phyloP scores from a whole-genome alignment of 1,140 invertebrate genomes.

The Bicyclus anynana region DNA sequence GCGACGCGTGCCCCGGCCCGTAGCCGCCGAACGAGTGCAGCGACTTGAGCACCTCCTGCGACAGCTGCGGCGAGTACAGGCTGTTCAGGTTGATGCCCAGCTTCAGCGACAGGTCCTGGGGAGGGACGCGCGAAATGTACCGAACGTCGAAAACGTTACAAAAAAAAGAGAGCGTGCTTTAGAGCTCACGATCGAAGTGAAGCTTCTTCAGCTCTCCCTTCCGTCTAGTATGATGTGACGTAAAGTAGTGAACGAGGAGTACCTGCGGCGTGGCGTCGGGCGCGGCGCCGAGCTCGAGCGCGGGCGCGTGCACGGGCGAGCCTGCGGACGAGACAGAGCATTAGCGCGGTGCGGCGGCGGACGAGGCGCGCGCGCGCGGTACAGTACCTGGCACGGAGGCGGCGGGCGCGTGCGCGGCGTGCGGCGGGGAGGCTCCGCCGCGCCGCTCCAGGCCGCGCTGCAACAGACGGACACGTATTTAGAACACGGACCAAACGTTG shows the following conservation, averaged over 20 bases:
- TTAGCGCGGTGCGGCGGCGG: constrained; percentile 62
- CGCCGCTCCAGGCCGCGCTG: constrained; percentile 78
- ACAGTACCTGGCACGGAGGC: constrained; percentile 57
- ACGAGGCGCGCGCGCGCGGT: constrained; percentile 67
- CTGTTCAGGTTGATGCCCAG: constrained; percentile 56
- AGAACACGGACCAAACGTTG: too few species aligned
- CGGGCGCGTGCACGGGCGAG: neutral
- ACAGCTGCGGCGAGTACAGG: constrained; percentile 43
- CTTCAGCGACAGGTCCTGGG: constrained; percentile 57
- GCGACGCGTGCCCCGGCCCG: constrained; percentile 49
- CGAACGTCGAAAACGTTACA: neutral
- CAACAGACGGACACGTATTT: neutral
- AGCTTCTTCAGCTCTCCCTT: too few species aligned
- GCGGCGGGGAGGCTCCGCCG: constrained; percentile 68
- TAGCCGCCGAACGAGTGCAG: constrained; percentile 42
- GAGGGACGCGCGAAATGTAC: constrained; percentile 8
- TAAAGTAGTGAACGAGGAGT: neutral
- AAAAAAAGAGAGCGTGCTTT: too few species aligned
- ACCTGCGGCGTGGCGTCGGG: neutral
- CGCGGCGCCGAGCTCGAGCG: neutral
- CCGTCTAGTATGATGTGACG: too few species aligned
- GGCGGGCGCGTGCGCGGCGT: constrained; percentile 54
- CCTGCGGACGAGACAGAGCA: neutral
- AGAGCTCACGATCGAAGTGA: too few species aligned
- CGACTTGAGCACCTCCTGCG: constrained; percentile 53